Base-by-base conservation (phyloP, 2,888 invertebrate genomes). In the Lasioglossum malachurum region DNA sequence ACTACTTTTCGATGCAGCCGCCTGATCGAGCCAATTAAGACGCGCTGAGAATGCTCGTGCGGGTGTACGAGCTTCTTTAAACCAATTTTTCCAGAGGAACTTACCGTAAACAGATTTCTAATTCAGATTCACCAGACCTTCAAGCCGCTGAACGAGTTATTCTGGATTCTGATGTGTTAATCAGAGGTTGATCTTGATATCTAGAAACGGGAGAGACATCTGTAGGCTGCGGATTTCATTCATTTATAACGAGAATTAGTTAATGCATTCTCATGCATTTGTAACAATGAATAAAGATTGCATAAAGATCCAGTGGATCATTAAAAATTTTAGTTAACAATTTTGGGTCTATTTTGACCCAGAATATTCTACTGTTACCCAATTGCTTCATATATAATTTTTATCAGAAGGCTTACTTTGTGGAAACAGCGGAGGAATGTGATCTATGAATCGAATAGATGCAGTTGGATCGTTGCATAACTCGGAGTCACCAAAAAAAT, bases 11-110 rank as follows among this genome's bases (percentile, higher is more conserved):
- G 72, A 80, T 74, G 74, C 60, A 64, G 23, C 44, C 35, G 60
- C 72, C 23, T 60, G 41, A 80, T 78, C 73, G 60, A 74, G 74
- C 75, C 46, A 86, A 86, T 86, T 86, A 86, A 85, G 46, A 79
- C 19, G 46, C 44, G 46, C 27, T 41, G 57, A 12, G 38, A 44
- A 60, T 5, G 31, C 74, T 53, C 74, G 4, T 14, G 14, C 38
- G n/a, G 53, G 31, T 77, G 31, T 57, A 31, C 41, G n/a, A 69
- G 38, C 23, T 12, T 38, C 41, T 69, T 23, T 69, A 41, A 69
- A 41, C 0, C 14, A 12, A n/a, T 41, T 69, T 69, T 69, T 41
- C 4, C n/a, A 23, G 23, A 14, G 23, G 41, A 12, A 41, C 23
- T 1, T n/a, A 41, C 23, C 35, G n/a, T 38, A 23, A 23, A 23